Conservation (phyloP, 2,797 vertebrate genomes). For the Pteropus rufus region DNA sequence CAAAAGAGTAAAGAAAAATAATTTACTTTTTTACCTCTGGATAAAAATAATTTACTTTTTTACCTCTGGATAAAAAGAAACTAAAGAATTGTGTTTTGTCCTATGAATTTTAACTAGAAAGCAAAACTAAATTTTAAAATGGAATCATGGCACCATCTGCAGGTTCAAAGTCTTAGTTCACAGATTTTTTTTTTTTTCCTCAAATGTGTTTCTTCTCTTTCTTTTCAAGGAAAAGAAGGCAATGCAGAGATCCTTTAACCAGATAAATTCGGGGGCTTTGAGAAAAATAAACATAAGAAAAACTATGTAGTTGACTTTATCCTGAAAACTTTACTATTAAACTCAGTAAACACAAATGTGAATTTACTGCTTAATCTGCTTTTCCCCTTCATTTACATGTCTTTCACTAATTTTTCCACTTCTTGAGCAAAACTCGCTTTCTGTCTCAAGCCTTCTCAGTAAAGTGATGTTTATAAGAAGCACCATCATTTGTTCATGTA, state of each 20-base stretch:
- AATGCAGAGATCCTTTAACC: neutral
- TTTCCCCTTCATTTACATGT: neutral
- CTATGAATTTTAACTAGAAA: neutral
- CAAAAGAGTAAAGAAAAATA: neutral
- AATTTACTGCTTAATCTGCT: neutral
- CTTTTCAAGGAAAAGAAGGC: neutral
- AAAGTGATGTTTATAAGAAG: neutral
- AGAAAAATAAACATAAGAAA: constrained; percentile 2
- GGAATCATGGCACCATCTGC: constrained; percentile 71
- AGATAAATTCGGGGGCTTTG: neutral
- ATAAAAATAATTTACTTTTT: neutral
- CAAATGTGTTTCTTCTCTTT: neutral
- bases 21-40: neutral
- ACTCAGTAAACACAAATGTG: neutral
- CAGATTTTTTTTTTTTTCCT: neutral
- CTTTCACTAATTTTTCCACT: neutral
- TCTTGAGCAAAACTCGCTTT: neutral
- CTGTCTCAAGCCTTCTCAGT: neutral
- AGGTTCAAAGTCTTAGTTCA: constrained; percentile 42
- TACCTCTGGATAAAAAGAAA: constrained; percentile 19
- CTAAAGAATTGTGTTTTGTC: neutral
- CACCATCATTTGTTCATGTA: neutral
- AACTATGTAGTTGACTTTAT: neutral
- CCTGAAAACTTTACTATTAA: neutral
- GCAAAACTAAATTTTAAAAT: neutral